Base-by-base conservation (phyloP, 2,888 invertebrate genomes). In the Drosophila fungiperda region DNA sequence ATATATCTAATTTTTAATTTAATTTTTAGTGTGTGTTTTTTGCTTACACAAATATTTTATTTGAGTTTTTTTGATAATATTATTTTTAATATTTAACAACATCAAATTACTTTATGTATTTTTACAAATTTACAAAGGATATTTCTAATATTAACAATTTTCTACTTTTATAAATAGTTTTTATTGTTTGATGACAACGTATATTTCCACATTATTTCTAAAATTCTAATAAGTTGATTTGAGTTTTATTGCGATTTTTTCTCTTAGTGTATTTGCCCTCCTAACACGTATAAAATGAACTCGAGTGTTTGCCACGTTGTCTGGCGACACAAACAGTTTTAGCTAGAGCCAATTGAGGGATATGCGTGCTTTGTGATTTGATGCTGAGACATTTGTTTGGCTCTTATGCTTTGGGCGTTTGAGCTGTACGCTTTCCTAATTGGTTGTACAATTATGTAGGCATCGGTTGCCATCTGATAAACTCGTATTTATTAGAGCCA, bases 401-500 rank as follows among this genome's bases (percentile, higher is more conserved):
- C 55, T 68, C 72, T 61, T 71, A 53, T 49, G 81, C 71, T 69
- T 76, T 76, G 73, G 67, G 67, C 66, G 72, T 76, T 79, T 82
- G 78, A 81, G 69, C 80, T 79, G 78, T 78, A 73, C 78, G 68
- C 76, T 64, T 67, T 84, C 76, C 83, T 89, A 89, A 89, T 89
- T 89, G 87, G 82, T 80, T 80, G 81, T 75, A 78, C 87, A 76
- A 86, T 82, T 82, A 86, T 80, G 80, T 87, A 86, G 85, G 89
- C 80, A 76, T 82, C 76, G 80, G 80, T 86, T 84, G 82, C 81
- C 76, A 58, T 75, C 84, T 90, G 91, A 90, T 91, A 90, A 86
- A 87, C 89, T 89, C 80, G 84, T 89, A 89, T 87, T 90, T 90
- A 90, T 90, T 90, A 89, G 74, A 78, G 81, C 74, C 76, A 86